Evolutionary conservation across 2,113 vertebrate genomes (phyloP).

Genomic region (Nipponia nippon): DNA sequence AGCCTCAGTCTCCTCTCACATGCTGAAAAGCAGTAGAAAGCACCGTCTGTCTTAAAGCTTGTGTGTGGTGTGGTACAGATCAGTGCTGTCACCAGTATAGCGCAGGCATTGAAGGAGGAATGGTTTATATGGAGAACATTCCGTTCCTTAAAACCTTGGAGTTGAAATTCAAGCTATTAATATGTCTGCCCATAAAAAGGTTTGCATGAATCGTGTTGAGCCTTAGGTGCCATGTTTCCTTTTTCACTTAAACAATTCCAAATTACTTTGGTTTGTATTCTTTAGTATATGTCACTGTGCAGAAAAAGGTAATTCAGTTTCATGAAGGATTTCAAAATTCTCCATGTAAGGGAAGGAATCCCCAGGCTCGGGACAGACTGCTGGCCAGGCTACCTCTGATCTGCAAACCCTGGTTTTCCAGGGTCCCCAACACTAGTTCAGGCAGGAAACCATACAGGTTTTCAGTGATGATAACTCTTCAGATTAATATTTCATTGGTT

Average conservation of each 20-base stretch:
- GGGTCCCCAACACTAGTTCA: background rate
- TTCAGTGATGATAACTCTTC: background rate
- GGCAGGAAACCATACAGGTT: background rate
- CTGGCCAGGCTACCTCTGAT: background rate
- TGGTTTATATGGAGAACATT: background rate
- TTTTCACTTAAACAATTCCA: background rate
- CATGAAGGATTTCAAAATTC: conserved; percentile 26
- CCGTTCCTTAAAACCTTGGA: background rate
- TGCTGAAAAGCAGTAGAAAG: background rate
- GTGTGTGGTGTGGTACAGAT: background rate
- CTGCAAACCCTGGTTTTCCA: background rate
- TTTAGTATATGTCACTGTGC: background rate
- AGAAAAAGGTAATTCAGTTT: conserved; percentile 39
- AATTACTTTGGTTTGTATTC: background rate
- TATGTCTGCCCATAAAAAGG: background rate
- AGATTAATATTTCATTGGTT: conserved; percentile 10
- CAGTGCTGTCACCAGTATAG: background rate
- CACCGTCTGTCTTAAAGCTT: background rate
- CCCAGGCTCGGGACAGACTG: background rate
- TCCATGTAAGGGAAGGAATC: background rate
- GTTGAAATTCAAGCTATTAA: background rate
- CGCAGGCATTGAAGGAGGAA: background rate
- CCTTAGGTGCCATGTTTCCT: background rate
- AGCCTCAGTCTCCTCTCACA: background rate
- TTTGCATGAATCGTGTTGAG: background rate